phyloP scores from a whole-genome alignment of 2,797 vertebrate genomes.

The Crenichthys baileyi region DNA sequence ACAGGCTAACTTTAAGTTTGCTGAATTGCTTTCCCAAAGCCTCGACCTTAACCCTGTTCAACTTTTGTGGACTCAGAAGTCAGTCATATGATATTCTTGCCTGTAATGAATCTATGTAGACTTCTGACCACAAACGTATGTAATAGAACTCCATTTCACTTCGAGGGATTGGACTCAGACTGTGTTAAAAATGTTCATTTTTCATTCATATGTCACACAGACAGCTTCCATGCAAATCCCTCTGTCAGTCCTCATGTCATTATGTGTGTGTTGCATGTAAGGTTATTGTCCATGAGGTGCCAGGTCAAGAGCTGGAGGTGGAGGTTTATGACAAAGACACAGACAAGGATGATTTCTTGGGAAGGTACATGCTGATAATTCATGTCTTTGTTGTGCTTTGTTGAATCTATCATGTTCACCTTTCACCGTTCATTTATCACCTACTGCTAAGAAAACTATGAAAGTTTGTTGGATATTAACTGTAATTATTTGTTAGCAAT shows the following conservation, averaged over 20 bases:
- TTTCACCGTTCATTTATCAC: conserved; percentile 45
- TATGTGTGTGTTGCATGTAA: conserved; percentile 76
- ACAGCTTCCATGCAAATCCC: conserved; percentile 30
- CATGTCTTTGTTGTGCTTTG: conserved; percentile 69
- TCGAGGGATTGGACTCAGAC: conserved; percentile 1
- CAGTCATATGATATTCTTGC: neutral
- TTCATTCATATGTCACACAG: conserved; percentile 29
- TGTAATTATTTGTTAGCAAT: neutral
- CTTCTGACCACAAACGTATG: neutral
- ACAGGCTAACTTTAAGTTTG: neutral
- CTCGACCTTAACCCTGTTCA: neutral
- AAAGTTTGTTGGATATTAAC: neutral
- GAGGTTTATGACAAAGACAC: conserved; percentile 95
- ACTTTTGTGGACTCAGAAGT: neutral
- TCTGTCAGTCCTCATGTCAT: conserved; percentile 53
- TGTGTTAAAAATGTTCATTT: conserved; percentile 14
- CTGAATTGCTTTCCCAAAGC: neutral
- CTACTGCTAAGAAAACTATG: conserved; percentile 4
- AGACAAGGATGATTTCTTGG: conserved; percentile 95
- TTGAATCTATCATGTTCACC: conserved; percentile 57
- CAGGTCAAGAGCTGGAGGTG: conserved; percentile 93
- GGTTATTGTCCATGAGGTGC: conserved; percentile 95
- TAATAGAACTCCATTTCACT: conserved; percentile 38
- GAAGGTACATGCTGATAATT: conserved; percentile 85
- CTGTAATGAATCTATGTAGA: neutral